A percentile compares a stretch with the other conserved stretches of the same genome.
phyloP scores from a whole-genome alignment of 2,797 vertebrate species.

The Podarcis lilfordi region DNA sequence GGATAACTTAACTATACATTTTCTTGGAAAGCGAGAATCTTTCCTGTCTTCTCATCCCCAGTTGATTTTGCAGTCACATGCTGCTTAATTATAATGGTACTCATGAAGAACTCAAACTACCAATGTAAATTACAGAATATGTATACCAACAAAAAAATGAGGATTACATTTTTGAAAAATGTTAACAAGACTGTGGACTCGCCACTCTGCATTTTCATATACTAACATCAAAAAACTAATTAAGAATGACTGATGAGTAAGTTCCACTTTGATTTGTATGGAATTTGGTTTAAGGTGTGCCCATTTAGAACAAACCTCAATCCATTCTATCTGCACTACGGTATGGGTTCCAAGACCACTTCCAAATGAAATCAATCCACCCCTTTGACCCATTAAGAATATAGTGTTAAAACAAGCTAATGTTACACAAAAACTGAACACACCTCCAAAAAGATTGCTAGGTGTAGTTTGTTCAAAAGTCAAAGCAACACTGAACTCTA shows the following conservation, averaged over 20 bases:
- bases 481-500: background rate
- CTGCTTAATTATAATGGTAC: background rate
- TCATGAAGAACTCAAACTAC: background rate
- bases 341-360: background rate
- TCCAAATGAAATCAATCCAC: background rate
- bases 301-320: background rate
- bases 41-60: background rate
- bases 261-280: background rate
- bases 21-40: background rate
- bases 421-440: background rate
- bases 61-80: constrained; percentile 1
- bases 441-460: background rate
- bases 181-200: background rate
- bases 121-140: background rate
- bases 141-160: background rate
- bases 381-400: background rate
- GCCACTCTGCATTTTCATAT: background rate
- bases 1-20: background rate
- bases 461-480: background rate
- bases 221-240: background rate
- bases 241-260: background rate
- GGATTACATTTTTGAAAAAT: background rate
- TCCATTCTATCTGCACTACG: background rate
- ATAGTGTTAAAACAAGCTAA: background rate
- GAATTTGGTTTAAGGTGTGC: background rate